Conservation (phyloP, 2,113 vertebrate genomes). For the Lethenteron camtschaticum region DNA sequence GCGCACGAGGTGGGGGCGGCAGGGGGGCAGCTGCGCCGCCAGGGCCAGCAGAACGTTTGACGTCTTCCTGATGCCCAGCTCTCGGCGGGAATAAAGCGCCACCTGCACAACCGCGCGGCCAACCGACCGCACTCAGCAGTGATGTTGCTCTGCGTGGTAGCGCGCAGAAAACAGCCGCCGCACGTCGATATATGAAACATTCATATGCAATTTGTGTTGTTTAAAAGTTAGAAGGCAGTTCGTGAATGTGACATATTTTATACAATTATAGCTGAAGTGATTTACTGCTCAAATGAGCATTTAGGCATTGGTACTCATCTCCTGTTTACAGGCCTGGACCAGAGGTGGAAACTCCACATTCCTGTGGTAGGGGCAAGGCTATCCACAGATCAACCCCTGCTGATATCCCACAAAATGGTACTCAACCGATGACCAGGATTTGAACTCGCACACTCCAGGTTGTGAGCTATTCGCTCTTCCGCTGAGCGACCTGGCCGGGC, state of each 20-base stretch:
- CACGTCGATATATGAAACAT: neutral
- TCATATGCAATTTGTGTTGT: neutral
- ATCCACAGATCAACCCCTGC: too few relatives aligned
- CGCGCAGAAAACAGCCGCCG: neutral
- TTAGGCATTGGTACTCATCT: too few relatives aligned
- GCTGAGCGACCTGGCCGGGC: neutral
- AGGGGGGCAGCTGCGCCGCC: conserved; percentile 26
- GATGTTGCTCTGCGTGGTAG: neutral
- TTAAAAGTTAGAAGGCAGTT: neutral
- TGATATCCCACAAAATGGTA: too few relatives aligned
- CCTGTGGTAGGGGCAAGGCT: too few relatives aligned
- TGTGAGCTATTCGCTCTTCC: too few relatives aligned
- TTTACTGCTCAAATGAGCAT: neutral
- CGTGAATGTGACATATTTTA: neutral
- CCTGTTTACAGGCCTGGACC: too few relatives aligned
- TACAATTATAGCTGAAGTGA: neutral
- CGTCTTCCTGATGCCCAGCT: conserved; percentile 46
- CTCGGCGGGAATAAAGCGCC: conserved; percentile 47
- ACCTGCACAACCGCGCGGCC: conserved; percentile 23
- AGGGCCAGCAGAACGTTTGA: conserved; percentile 50
- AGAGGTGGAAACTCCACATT: too few relatives aligned
- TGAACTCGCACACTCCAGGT: too few relatives aligned
- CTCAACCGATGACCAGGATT: too few relatives aligned
- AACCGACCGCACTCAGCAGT: neutral
- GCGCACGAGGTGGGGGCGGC: conserved; percentile 35